Conservation (phyloP, 2,797 vertebrate genomes). For the Cichlasoma orientale region DNA sequence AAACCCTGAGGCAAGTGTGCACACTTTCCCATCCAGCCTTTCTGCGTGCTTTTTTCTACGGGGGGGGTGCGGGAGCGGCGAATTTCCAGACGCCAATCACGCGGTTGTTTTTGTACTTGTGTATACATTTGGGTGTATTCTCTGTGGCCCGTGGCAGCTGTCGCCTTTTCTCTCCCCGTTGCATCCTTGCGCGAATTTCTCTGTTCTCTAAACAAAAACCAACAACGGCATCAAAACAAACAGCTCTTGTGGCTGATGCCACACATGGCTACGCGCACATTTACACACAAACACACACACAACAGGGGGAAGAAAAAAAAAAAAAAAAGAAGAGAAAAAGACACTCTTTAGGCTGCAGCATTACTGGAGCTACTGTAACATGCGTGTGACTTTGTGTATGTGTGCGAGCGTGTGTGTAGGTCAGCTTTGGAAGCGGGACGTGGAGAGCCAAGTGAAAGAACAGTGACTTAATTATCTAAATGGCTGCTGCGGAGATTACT, state of each 20-base stretch:
- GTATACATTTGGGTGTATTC: constrained; percentile 33
- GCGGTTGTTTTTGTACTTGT: background rate
- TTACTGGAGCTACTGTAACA: constrained; percentile 6
- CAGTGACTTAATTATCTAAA: constrained; percentile 79
- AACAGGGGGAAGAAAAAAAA: background rate
- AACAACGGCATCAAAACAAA: constrained; percentile 68
- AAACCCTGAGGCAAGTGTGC: constrained; percentile 36
- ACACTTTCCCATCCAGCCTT: constrained; percentile 27
- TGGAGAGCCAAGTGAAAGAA: constrained; percentile 52
- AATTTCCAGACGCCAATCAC: constrained; percentile 60
- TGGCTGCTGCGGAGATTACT: constrained; percentile 70
- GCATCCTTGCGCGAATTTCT: constrained; percentile 54
- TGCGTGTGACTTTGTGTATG: background rate
- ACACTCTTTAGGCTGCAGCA: background rate
- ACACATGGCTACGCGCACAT: background rate
- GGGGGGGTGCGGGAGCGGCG: constrained; percentile 18
- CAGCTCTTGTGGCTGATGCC: constrained; percentile 39
- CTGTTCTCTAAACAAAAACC: constrained; percentile 66
- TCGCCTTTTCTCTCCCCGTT: constrained; percentile 53
- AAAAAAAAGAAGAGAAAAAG: background rate
- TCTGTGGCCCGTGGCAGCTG: constrained; percentile 70
- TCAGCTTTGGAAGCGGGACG: constrained; percentile 21
- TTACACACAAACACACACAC: background rate
- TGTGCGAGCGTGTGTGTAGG: background rate
- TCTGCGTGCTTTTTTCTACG: constrained; percentile 8